Percentiles rank a stretch among this genome's conserved stretches.
phyloP scores from a whole-genome alignment of 2,113 vertebrate species.

The Hippocampus zosterae region DNA sequence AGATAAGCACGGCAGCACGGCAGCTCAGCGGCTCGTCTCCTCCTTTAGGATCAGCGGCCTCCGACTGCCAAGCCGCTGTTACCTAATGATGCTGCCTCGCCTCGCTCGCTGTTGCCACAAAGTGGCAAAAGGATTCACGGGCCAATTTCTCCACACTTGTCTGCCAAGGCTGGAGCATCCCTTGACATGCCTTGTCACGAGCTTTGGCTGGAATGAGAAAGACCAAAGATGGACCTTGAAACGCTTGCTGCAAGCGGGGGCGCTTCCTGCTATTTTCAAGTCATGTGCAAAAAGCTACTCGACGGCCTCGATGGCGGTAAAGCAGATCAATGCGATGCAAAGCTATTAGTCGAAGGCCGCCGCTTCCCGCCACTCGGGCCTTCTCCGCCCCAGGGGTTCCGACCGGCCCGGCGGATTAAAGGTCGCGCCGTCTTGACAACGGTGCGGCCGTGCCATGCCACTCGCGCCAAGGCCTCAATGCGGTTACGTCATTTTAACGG shows the following conservation, averaged over 20 bases:
- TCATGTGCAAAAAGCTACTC: no score
- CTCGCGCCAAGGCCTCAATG: not conserved
- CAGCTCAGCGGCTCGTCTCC: conserved; percentile 33
- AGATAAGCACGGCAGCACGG: conserved; percentile 69
- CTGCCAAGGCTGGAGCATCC: no score
- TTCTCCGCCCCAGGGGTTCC: conserved; percentile 42
- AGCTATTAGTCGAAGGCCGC: conserved; percentile 60
- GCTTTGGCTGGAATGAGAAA: no score
- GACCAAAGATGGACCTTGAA: no score
- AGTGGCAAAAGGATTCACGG: not conserved
- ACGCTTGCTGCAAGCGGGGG: no score
- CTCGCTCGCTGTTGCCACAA: not conserved
- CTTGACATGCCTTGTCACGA: no score
- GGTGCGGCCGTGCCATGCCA: not conserved
- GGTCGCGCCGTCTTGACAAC: not conserved
- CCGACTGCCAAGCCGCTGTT: conserved; percentile 55
- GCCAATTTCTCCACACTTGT: no score
- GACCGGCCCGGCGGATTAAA: conserved; percentile 19
- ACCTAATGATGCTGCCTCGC: conserved; percentile 55
- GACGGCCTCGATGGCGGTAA: no score
- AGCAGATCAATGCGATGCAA: conserved; percentile 60
- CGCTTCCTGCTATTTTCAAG: no score
- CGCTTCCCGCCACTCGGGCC: conserved; percentile 33
- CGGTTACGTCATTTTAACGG: not conserved
- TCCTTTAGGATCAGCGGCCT: conserved; percentile 23